Evolutionary conservation across 2,888 invertebrate genomes (phyloP).

Genomic region (Coenonympha glycerion): DNA sequence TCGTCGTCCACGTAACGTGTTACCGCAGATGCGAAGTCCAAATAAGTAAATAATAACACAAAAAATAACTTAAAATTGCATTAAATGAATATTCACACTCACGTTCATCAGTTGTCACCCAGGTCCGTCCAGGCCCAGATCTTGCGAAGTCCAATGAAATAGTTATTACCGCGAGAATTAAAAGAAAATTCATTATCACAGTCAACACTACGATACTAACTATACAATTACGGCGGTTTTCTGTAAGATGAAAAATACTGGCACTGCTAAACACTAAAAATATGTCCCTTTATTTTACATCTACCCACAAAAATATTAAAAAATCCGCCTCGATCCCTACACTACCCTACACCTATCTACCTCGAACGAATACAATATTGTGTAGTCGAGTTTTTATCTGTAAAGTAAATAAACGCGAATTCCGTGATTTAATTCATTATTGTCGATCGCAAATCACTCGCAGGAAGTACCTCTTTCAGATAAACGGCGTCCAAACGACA

Average conservation of each 20-base stretch:
- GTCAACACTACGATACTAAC: neutral
- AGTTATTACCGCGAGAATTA: constrained; percentile 1
- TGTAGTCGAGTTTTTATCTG: constrained; percentile 9
- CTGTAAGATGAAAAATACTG: neutral
- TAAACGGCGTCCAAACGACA: neutral
- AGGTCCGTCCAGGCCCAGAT: constrained; percentile 27
- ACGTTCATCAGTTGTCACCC: constrained; percentile 60
- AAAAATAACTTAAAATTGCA: too few relatives aligned
- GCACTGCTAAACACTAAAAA: too few relatives aligned
- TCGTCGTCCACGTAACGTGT: too few relatives aligned
- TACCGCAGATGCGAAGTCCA: too few relatives aligned
- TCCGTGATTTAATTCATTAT: constrained; percentile 4
- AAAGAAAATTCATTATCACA: constrained; percentile 3
- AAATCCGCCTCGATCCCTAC: too few relatives aligned
- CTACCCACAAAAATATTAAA: neutral
- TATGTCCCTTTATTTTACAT: too few relatives aligned
- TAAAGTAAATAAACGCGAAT: constrained; percentile 1
- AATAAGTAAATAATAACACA: too few relatives aligned
- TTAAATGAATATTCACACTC: constrained; percentile 36
- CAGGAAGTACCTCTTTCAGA: constrained; percentile 19
- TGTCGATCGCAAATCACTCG: constrained; percentile 14
- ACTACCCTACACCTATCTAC: neutral
- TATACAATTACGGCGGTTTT: neutral
- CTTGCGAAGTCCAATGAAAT: constrained; percentile 15
- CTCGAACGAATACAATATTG: constrained; percentile 12